Evolutionary conservation across 2,113 vertebrate species (phyloP), one percentile per base, ranked within the genome.

Genomic region (Chunga burmeisteri): DNA sequence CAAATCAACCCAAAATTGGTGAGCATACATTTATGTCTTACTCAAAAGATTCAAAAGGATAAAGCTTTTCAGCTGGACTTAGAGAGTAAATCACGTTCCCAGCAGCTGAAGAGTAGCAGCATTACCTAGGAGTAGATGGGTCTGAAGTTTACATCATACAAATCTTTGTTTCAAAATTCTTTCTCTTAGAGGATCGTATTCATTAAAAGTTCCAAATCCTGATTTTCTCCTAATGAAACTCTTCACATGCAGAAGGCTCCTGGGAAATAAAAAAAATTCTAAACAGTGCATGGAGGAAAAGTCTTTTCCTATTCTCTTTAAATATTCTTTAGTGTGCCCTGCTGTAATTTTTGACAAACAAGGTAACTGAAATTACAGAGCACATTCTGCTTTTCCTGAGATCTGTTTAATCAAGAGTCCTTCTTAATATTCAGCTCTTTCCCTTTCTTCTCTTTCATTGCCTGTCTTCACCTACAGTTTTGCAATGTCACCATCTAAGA

Each of bases 381-480:
- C 16, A 5, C 47, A 4, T 50, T 56, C 88, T 95, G 63, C 88
- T 92, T 84, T 84, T 81, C 74, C 80, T 74, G 63, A 66, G 36
- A 58, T 56, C 90, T 96, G 81, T 93, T 79, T 95, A 77, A 86
- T 94, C 81, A 63, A 81, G 71, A 94, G 86, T 93, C 80, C 74
- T 95, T 75, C 82, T 90, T 97, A 86, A 98, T 75, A 83, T 55
- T 95, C 90, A 82, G 92, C 91, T 80, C 93, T 96, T 95, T 95
- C 88, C 96, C 53, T 97, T 88, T 96, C 88, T 97, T 97, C 88
- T 98, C 88, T 97, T 68, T 92, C 90, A 5, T 91, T 94, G 91
- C 96, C 88, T 97, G 91, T 97, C 90, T 97, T 97, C 90, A 49
- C 91, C 96, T 98, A 49, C 97, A 98, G 98, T 98, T 97, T 97